Evolutionary conservation across 1,140 invertebrate species (phyloP), one percentile per base, ranked within the genome.

Genomic region (Tetragonula clypearis): DNA sequence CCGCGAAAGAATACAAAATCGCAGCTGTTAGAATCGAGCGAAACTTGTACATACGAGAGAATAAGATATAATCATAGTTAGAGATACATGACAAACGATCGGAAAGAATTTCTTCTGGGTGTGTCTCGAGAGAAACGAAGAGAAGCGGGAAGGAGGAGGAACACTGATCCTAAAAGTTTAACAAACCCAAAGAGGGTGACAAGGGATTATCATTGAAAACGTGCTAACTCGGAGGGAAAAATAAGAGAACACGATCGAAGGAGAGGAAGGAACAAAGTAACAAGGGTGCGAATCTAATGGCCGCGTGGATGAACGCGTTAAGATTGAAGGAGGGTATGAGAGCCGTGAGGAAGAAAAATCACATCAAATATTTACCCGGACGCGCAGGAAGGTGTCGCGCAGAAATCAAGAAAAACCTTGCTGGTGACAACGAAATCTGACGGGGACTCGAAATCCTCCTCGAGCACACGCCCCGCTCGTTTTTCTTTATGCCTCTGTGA

Each of bases 281-380:
- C 69, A 73, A 83, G 84, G 86, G 87, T 69, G 72, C 49, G 87
- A 88, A 77, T 77, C 66, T 23, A 58, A 79, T 41, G 56, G 82
- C 23, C 35, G 41, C 3, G 68, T n/a, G 58, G 76, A 78, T 79
- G 82, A 78, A 69, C 53, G 71, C 60, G 75, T 56, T n/a, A 88
- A 8, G 71, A 41, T 66, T 30, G 66, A 30, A 35, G 30, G 30
- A n/a, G 56, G 21, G 58, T 30, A 1, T 35, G 80, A 66, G 72
- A 30, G 30, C 58, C 71, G 69, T 66, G 17, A 21, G 11, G 76
- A 89, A 89, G 88, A 89, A 89, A 90, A 90, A 90, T 90, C 88
- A 73, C 86, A 79, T 89, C 86, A 89, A 90, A 90, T 90, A 90
- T 90, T 90, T 89, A 89, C 85, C 78, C 65, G 69, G 69, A 55